phyloP scores from a whole-genome alignment of 2,888 invertebrate species.

The Amphipyra tragopoginis region DNA sequence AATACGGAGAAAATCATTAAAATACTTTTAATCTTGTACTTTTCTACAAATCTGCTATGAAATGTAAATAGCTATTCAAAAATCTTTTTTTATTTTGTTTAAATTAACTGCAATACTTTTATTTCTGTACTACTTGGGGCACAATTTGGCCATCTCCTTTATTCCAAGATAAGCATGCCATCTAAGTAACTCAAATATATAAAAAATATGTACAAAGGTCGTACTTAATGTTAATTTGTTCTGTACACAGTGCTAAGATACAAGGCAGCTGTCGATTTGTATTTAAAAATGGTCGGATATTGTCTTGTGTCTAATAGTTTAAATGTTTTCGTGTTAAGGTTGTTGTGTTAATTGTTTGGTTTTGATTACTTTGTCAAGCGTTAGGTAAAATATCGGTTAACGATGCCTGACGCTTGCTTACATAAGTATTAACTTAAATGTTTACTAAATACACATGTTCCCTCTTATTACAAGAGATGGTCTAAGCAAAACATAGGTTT shows the following conservation, averaged over 20 bases:
- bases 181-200: neutral
- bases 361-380: constrained; percentile 13
- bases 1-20: no score
- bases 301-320: constrained; percentile 9
- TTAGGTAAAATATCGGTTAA: constrained; percentile 10
- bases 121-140: no score
- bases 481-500: no score
- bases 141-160: no score
- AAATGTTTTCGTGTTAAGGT: constrained; percentile 36
- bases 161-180: neutral
- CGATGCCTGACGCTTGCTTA: neutral
- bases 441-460: no score
- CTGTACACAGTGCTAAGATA: neutral
- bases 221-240: neutral
- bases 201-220: neutral
- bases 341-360: constrained; percentile 27
- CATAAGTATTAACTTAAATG: no score
- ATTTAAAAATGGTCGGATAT: neutral
- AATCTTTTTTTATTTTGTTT: no score
- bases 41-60: no score
- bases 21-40: no score
- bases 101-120: no score
- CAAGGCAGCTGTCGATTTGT: neutral
- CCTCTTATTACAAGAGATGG: no score
- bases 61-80: no score